Conservation (phyloP, 2,797 vertebrate genomes). For the Trematomus bernacchii region DNA sequence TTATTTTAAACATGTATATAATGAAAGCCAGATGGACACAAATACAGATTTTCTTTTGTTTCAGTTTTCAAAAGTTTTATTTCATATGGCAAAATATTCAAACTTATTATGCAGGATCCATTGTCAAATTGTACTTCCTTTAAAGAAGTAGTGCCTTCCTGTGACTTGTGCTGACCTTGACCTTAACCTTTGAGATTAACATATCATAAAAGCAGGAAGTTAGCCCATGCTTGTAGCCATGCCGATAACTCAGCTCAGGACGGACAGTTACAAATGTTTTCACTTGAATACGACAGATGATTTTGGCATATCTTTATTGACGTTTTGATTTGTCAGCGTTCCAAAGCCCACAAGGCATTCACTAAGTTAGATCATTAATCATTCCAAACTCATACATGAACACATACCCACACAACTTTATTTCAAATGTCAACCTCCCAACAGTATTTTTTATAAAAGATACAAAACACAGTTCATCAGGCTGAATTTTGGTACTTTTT, state of each 20-base stretch:
- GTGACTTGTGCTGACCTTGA: background rate
- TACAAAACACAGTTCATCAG: background rate
- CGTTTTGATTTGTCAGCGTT: slow-evolving; percentile 30
- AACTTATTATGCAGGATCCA: background rate
- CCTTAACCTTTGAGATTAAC: background rate
- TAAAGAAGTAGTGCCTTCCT: background rate
- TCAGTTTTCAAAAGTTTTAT: slow-evolving; percentile 8
- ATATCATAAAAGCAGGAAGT: background rate
- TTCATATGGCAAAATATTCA: background rate
- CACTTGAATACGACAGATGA: background rate
- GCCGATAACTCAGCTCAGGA: background rate
- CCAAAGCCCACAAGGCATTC: slow-evolving; percentile 13
- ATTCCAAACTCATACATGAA: slow-evolving; percentile 28
- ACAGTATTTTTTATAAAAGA: background rate
- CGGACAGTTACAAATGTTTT: background rate
- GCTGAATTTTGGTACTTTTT: no score
- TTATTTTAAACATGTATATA: background rate
- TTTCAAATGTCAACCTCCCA: background rate
- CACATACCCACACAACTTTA: slow-evolving; percentile 21
- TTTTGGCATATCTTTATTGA: slow-evolving; percentile 26
- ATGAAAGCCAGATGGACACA: background rate
- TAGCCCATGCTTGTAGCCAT: background rate
- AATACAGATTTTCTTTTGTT: background rate
- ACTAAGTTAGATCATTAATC: slow-evolving; percentile 35
- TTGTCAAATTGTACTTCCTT: background rate